These are phyloP conservation scores for Eurypyga helias DNA, from an alignment of 2,113 vertebrate genomes.

Conservation along the genomic window DNA sequence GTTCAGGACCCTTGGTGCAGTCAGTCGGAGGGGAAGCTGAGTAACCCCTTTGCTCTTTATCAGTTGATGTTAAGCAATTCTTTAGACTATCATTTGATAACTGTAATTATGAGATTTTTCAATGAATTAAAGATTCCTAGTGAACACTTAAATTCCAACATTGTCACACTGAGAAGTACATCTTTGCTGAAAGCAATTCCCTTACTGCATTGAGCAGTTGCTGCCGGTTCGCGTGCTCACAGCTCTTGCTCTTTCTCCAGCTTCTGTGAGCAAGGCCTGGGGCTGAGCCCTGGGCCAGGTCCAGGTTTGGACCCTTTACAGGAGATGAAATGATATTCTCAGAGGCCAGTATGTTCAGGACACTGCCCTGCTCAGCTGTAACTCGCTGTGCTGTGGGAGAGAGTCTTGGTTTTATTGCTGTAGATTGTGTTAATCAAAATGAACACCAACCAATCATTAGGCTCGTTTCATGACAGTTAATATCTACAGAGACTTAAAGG, in stretches of 20 bases:
- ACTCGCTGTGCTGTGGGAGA: not conserved
- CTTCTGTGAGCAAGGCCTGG: not conserved
- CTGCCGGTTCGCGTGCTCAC: not conserved
- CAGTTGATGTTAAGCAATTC: not conserved
- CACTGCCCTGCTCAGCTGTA: not conserved
- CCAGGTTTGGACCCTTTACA: not conserved
- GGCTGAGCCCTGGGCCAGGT: not conserved
- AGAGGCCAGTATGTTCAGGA: not conserved
- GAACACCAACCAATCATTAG: not conserved
- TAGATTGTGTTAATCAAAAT: not conserved
- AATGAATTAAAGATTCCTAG: not conserved
- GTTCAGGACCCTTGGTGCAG: not conserved
- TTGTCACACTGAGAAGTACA: not conserved
- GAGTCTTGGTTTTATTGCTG: not conserved
- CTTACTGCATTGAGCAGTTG: too few relatives aligned
- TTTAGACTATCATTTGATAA: not conserved
- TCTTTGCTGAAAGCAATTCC: not conserved
- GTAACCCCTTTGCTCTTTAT: not conserved
- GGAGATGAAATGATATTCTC: not conserved
- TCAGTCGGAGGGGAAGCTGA: not conserved
- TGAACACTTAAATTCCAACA: not conserved
- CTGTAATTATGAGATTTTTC: not conserved
- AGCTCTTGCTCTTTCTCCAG: not conserved
- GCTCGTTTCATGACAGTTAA: not conserved
- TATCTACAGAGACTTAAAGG: not conserved